Base-by-base conservation (phyloP, 2,113 vertebrate genomes). In the Menura novaehollandiae region DNA sequence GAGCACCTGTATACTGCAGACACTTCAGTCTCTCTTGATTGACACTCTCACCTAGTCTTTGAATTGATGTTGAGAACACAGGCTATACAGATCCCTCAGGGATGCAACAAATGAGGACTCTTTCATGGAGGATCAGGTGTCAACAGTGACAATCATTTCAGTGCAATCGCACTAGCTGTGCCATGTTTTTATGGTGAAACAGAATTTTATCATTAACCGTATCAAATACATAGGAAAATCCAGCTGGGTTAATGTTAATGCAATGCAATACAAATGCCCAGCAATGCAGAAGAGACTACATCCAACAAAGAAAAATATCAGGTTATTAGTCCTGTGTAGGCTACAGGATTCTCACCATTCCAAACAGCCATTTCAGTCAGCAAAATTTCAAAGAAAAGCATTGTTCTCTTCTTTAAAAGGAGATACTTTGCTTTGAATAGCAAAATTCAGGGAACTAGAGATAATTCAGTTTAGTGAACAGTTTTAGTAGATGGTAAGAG, bases 121-220 rank as follows among this genome's bases (percentile, higher is more conserved):
- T 73, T 85, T 78, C 92, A 91, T 37, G 56, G 93, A 96, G 91
- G 93, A 97, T 93, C 93, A 97, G 95, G 86, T 97, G 95, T 95
- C 95, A 97, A 95, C 53, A 96, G 95, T 79, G 90, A 89, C 96
- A 95, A 96, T 88, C 69, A 95, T 96, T 97, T 93, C 93, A 87
- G 66, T 89, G 93, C 93, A 93, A 92, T 93, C 0, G 35, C 86
- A 87, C 64, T 91, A 87, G 93, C 94, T 89, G 80, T 81, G 90
- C 77, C 60, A 81, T 89, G 93, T 94, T 96, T 95, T 96, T 91
- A 89, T 68, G 73, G 80, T 92, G 79, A 97, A 96, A 95, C 94
- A 95, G 83, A 93, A 93, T 95, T 95, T 96, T 95, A 91, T 88
- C 93, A 87, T 82, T 95, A 83, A 95, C 93, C 23, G 5, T 95